Percentiles rank a stretch among this genome's conserved stretches.
These are phyloP conservation scores for Philopedon plagiatum DNA, from an alignment of 2,888 invertebrate species.

Conservation along the genomic window DNA sequence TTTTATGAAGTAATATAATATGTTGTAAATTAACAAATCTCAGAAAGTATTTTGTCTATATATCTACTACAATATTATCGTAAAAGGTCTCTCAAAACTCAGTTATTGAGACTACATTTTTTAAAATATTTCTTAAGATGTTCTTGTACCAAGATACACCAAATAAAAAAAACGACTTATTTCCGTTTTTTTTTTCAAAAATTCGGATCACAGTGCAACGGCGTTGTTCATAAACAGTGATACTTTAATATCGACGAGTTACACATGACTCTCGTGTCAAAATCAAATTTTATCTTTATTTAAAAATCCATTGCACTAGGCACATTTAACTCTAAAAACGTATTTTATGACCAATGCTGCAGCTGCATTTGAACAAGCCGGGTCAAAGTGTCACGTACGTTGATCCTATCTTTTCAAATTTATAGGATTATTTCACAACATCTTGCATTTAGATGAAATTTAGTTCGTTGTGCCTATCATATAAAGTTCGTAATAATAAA, in stretches of 20 bases:
- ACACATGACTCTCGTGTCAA: background rate
- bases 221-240: background rate
- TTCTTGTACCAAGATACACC: no score
- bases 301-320: background rate
- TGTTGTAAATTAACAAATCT: no score
- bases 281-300: background rate
- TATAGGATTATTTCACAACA: slow-evolving; percentile 19
- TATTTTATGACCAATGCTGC: slow-evolving; percentile 2
- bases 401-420: slow-evolving; percentile 25
- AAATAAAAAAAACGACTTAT: no score
- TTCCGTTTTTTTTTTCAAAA: no score
- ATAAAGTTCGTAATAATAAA: slow-evolving; percentile 17
- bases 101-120: no score
- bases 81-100: no score
- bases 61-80: no score
- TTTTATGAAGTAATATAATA: no score
- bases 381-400: slow-evolving; percentile 8
- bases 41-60: no score
- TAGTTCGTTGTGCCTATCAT: slow-evolving; percentile 7
- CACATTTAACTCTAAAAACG: slow-evolving; percentile 3
- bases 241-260: no score
- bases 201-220: no score
- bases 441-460: slow-evolving; percentile 25
- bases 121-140: no score
- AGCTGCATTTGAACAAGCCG: background rate